These are phyloP conservation scores for Montipora capricornis DNA, from an alignment of 64 coral and sea anemone species.

Conservation along the genomic window DNA sequence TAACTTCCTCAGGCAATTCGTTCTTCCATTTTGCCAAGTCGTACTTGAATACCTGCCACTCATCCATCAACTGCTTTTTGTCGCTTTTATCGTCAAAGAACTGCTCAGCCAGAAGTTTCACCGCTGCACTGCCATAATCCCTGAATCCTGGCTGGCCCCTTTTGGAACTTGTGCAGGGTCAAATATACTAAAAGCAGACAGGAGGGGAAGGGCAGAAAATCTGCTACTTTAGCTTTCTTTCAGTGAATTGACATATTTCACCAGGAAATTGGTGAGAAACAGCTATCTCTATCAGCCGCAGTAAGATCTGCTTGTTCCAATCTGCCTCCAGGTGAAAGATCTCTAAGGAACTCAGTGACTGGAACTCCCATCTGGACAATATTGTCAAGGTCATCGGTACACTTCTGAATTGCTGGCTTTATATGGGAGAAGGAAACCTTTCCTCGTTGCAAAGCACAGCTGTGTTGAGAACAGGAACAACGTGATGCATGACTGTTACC, in stretches of 20 bases:
- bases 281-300: conserved; percentile 30
- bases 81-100: conserved; percentile 26
- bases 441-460: conserved; percentile 60
- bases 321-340: conserved; percentile 24
- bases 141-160: conserved; percentile 56
- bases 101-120: conserved; percentile 25
- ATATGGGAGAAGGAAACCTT: conserved; percentile 49
- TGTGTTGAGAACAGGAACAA: conserved; percentile 42
- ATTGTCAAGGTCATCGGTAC: conserved; percentile 43
- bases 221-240: conserved; percentile 32
- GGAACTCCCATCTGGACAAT: conserved; percentile 7
- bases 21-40: too few species aligned
- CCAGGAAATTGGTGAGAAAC: conserved; percentile 41
- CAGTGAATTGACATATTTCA: conserved; percentile 51
- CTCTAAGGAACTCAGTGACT: conserved; percentile 34
- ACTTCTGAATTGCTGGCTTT: conserved; percentile 64
- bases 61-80: conserved; percentile 49
- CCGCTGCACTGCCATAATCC: conserved; percentile 15
- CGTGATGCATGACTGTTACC: conserved; percentile 46
- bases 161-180: conserved; percentile 42
- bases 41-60: conserved; percentile 43
- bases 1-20: neutral
- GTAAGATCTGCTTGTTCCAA: conserved; percentile 27
- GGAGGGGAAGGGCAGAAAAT: conserved; percentile 47
- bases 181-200: conserved; percentile 46